Percentiles rank a stretch among this genome's conserved stretches.
phyloP scores from a whole-genome alignment of 2,888 invertebrate genomes.

The Mactromeris polynyma region DNA sequence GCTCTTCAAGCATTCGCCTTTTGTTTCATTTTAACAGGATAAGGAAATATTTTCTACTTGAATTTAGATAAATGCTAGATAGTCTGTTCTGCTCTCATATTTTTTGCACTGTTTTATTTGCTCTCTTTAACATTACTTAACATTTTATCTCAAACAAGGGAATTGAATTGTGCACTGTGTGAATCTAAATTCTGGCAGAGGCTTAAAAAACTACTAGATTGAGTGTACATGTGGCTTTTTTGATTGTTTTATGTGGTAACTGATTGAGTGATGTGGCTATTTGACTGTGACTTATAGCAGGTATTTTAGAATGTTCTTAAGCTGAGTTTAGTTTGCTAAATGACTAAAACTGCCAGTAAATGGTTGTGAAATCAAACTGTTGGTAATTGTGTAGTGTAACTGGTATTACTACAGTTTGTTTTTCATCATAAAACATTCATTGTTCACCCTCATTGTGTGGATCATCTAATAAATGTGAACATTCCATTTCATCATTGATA shows the following conservation, averaged over 20 bases:
- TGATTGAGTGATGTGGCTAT: neutral
- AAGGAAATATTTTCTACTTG: neutral
- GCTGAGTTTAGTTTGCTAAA: conserved; percentile 17
- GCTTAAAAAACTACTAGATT: neutral
- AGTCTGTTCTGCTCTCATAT: neutral
- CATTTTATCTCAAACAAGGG: neutral
- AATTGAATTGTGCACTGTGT: neutral
- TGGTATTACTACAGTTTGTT: neutral
- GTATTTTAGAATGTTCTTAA: neutral
- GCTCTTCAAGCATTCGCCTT: neutral
- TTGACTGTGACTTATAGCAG: neutral
- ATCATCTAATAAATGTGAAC: neutral
- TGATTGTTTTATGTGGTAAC: neutral
- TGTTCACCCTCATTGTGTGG: neutral
- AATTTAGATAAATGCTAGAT: conserved; percentile 8
- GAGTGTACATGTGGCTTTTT: neutral
- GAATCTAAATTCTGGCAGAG: neutral
- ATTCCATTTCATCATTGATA: neutral
- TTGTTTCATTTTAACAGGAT: neutral
- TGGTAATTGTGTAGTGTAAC: neutral
- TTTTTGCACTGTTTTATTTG: neutral
- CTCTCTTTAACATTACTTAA: conserved; percentile 12
- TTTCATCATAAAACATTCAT: neutral
- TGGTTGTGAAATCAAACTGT: neutral
- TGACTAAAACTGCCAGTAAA: conserved; percentile 7